A percentile compares a stretch with the other conserved stretches of the same genome.
These are phyloP conservation scores for Rousettus leschenaultii DNA, from an alignment of 2,113 vertebrate genomes.

Conservation along the genomic window DNA sequence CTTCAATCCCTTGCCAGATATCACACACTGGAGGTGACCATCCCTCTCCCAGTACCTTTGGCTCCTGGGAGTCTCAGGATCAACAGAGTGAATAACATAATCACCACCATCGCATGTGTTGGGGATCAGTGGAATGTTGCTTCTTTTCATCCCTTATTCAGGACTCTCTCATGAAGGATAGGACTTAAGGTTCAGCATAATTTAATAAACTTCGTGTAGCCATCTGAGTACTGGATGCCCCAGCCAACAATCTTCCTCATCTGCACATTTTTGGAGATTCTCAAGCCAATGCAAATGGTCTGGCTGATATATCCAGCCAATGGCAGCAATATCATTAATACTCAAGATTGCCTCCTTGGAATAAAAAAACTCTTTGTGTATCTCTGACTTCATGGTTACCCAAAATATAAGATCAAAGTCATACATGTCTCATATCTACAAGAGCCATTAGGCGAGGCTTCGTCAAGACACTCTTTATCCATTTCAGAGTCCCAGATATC, in stretches of 20 bases:
- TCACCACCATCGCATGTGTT: not conserved
- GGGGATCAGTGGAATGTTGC: not conserved
- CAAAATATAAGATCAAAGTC: not conserved
- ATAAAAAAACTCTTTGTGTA: not conserved
- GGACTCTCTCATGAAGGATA: not conserved
- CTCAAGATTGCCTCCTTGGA: not conserved
- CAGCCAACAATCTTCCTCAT: not conserved
- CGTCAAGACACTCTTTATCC: not conserved
- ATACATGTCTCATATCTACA: not conserved
- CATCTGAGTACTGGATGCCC: not conserved
- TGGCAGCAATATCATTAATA: not conserved
- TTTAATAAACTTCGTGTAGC: not conserved
- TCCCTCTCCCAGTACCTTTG: accelerated
- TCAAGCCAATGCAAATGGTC: not conserved
- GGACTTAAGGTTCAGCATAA: not conserved
- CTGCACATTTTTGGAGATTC: not conserved
- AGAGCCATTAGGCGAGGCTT: not conserved
- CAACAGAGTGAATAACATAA: not conserved
- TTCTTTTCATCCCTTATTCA: not conserved
- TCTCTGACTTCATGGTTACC: not conserved
- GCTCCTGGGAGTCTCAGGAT: accelerated
- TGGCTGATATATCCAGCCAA: not conserved
- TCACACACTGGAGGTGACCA: not conserved
- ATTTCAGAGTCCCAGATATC: not conserved
- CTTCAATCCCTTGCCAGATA: not conserved